Evolutionary conservation across 2,113 vertebrate species (phyloP), one percentile per base, ranked within the genome.

Genomic region (Empidonax alnorum): DNA sequence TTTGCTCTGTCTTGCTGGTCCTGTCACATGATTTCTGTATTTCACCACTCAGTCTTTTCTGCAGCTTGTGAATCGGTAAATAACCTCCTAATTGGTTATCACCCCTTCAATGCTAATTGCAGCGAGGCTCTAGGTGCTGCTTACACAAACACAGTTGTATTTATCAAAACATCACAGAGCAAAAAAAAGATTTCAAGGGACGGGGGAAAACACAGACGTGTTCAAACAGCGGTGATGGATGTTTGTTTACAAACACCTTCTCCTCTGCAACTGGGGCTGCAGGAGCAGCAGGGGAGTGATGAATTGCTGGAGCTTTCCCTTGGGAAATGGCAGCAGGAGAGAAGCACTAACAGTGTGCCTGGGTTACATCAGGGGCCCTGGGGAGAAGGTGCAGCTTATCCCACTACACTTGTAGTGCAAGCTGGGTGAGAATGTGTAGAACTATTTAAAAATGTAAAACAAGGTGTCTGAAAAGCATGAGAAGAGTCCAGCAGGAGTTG

Each of bases 211-310:
- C 9, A 81, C 62, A 56, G 92, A 82, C 22, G 4, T 75, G 84
- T 72, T 77, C 92, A 84, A 91, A 76, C 78, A 72, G 69, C 84
- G 1, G 0, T 87, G 94, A 84, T 88, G 75, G 89, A 94, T 89
- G 92, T 66, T 88, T 87, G 88, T 79, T 93, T 87, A n/a, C 93
- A 44, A 37, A 71, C 67, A 7, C 10, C 9, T 23, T 63, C 78
- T 75, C 73, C 74, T 50, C 92, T 92, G 93, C 93, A 75, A 20
- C 67, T 17, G 55, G 44, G 73, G 42, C 91, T 80, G 91, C 86
- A 19, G 69, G 53, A 79, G 65, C 11, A 46, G 69, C 3, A 2
- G 4, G 3, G 53, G 87, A 66, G 9, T 86, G 93, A 81, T 89
- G 87, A 18, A 88, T 85, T n/a, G 10, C 39, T 46, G 76, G 65